phyloP scores from a whole-genome alignment of 2,797 vertebrate genomes.

The Periparus ater region DNA sequence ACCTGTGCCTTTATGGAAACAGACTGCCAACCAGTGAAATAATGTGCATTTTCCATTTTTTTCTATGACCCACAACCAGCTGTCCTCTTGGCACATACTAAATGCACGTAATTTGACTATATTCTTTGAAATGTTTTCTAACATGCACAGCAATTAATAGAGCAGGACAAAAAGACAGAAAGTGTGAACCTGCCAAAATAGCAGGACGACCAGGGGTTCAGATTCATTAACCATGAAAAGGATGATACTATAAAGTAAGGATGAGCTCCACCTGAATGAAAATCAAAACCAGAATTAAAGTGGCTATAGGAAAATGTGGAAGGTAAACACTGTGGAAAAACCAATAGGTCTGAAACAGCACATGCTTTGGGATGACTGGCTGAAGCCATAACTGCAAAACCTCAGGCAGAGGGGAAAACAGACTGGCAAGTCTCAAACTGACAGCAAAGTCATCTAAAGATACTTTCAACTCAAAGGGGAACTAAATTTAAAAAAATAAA shows the following conservation, averaged over 20 bases:
- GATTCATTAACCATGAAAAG: background rate
- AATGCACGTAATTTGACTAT: background rate
- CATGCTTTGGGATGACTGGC: background rate
- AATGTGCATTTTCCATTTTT: background rate
- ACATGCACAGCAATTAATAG: background rate
- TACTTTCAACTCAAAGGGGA: background rate
- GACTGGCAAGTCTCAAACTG: background rate
- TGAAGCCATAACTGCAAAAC: background rate
- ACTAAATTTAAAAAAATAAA: background rate
- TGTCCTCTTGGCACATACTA: background rate
- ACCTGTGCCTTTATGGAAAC: background rate
- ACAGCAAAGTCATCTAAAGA: background rate
- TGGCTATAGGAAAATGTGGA: background rate
- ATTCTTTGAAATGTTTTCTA: background rate
- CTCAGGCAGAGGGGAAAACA: background rate
- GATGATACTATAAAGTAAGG: background rate
- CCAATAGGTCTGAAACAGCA: background rate
- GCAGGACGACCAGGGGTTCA: accelerated
- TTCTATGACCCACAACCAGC: background rate
- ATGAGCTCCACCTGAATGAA: background rate
- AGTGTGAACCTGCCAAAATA: background rate
- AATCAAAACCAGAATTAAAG: background rate
- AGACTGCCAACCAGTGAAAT: background rate
- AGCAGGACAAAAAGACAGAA: background rate
- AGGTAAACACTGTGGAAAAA: background rate